Base-by-base conservation (phyloP, 2,797 vertebrate genomes). In the Petrocephalus sullivani region DNA sequence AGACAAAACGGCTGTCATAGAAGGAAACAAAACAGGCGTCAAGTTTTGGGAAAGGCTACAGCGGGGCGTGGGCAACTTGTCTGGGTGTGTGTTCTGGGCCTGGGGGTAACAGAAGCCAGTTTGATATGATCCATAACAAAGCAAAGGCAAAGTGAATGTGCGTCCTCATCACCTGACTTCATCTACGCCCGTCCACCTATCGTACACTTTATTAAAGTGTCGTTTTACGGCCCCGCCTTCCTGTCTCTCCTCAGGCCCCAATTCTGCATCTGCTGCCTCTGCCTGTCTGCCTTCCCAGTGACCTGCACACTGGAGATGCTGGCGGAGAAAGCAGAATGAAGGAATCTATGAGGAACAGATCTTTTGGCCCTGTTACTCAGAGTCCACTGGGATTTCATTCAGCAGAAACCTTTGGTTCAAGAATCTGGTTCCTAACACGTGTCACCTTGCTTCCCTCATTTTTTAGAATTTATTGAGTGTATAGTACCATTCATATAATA, bases 391-490 rank as follows among this genome's bases (percentile, higher is more conserved):
- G 71, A 78, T 78, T 46, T 78, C 37, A 78, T 78, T 46, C 71
- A 0, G 71, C 71, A 46, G 71, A 78, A 78, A 46, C 71, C 71
- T 46, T 78, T 78, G 8, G 16, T 37, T 46, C 37, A 46, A 46
- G 71, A 78, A 78, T 46, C 37, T 78, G 71, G 71, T 46, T 78
- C 16, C 71, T 46, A 41, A 78, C 33, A 75, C 14, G 37, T 19
- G 37, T 46, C 71, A 78, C 71, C 16, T 78, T 46, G 6, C 71
- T 46, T 7, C 37, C 37, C 37, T 78, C 71, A 78, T 78, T 78
- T 78, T 78, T 78, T 41, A 78, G 71, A 46, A 78, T 78, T 78
- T 78, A 78, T 78, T 78, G 71, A 78, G 71, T 78, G 71, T 46
- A 78, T 78, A 78, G 37, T 78, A 78, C 33, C 37, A 46, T 78